phyloP scores from a whole-genome alignment of 2,888 invertebrate genomes.

The Acronicta leporina region DNA sequence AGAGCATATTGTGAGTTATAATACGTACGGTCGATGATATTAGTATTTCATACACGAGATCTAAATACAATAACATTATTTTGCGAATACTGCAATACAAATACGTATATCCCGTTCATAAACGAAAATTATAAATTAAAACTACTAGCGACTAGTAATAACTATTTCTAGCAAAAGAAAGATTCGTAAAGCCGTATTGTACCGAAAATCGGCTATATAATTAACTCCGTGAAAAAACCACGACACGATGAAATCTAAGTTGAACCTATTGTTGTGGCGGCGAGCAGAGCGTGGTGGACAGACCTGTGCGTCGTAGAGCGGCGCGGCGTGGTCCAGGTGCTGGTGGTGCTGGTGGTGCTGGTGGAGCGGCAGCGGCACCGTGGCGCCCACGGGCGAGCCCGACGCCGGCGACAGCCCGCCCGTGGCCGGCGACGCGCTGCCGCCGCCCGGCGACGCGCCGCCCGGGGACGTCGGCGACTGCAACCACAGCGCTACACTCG shows the following conservation, averaged over 20 bases:
- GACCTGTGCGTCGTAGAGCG: constrained; percentile 81
- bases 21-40: no score
- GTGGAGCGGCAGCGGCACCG: constrained; percentile 73
- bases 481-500: constrained; percentile 20
- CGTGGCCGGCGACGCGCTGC: constrained; percentile 82
- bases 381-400: constrained; percentile 84
- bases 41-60: no score
- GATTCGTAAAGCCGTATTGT: neutral
- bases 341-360: constrained; percentile 48
- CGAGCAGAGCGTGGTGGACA: constrained; percentile 15
- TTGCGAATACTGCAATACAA: no score
- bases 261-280: neutral
- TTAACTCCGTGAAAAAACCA: no score
- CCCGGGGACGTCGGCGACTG: constrained; percentile 83
- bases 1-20: no score
- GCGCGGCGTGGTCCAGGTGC: constrained; percentile 64
- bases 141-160: neutral
- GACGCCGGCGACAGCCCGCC: constrained; percentile 84
- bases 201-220: no score
- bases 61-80: no score
- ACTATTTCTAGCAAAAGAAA: neutral
- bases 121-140: neutral
- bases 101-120: no score
- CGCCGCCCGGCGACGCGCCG: constrained; percentile 82
- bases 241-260: no score